Conservation (phyloP, 2,888 invertebrate genomes). For the Melieria omissa region DNA sequence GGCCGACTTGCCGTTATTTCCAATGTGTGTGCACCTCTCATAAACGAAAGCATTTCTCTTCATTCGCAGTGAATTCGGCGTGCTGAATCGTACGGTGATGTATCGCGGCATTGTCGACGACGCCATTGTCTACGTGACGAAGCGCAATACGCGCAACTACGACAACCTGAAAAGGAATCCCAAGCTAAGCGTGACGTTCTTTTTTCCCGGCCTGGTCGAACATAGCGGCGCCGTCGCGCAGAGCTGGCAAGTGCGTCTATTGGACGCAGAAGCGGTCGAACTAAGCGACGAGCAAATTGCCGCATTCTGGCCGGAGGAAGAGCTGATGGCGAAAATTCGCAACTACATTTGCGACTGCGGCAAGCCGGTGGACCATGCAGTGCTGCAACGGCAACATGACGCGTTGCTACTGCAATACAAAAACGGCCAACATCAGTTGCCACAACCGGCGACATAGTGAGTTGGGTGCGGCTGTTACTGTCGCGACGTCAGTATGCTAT, state of each 20-base stretch:
- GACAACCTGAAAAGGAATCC: conserved; percentile 54
- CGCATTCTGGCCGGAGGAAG: conserved; percentile 56
- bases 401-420: conserved; percentile 47
- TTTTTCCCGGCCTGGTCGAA: conserved; percentile 40
- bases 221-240: conserved; percentile 19
- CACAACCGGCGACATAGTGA: conserved; percentile 57
- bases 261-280: conserved; percentile 58
- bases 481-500: no score
- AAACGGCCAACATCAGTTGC: conserved; percentile 43
- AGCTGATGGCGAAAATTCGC: conserved; percentile 55
- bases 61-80: conserved; percentile 53
- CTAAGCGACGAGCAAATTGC: conserved; percentile 48
- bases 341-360: conserved; percentile 59
- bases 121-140: conserved; percentile 58
- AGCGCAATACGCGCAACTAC: conserved; percentile 58
- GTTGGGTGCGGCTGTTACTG: conserved; percentile 30
- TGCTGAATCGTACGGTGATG: conserved; percentile 59
- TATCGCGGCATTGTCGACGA: conserved; percentile 56
- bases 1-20: conserved; percentile 2
- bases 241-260: conserved; percentile 57
- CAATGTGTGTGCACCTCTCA: not conserved
- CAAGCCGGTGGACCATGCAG: conserved; percentile 50
- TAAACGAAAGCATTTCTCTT: not conserved
- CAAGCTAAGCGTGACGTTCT: conserved; percentile 53
- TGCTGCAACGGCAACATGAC: conserved; percentile 52